phyloP scores from a whole-genome alignment of 2,888 invertebrate species.

The Xestoiulus laeticollis region DNA sequence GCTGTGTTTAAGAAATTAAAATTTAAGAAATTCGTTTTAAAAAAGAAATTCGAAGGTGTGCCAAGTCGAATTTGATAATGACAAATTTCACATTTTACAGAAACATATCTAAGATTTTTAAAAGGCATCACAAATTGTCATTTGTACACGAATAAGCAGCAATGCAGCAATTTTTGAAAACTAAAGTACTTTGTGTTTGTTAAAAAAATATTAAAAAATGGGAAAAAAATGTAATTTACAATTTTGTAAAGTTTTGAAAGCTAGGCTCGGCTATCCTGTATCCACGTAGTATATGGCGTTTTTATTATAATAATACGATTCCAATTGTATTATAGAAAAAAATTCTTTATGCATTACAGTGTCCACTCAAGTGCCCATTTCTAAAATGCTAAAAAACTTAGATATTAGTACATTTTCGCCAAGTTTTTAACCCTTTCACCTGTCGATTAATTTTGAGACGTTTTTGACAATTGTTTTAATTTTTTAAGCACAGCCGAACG shows the following conservation, averaged over 20 bases:
- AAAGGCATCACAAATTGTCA: not conserved
- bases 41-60: not conserved
- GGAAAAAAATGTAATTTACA: not conserved
- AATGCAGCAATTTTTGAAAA: not conserved
- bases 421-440: not conserved
- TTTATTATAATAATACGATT: too few species aligned
- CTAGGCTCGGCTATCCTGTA: not conserved
- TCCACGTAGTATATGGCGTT: too few species aligned
- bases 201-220: not conserved
- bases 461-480: not conserved
- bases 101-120: not conserved
- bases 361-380: not conserved
- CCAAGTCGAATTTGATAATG: not conserved
- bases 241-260: not conserved
- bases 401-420: too few species aligned
- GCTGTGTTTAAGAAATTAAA: not conserved
- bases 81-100: not conserved
- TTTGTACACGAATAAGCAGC: not conserved
- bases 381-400: too few species aligned
- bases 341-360: not conserved
- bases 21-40: not conserved
- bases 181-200: not conserved
- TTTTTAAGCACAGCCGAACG: not conserved
- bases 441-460: not conserved
- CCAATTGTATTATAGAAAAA: too few species aligned